phyloP scores from a whole-genome alignment of 2,113 vertebrate species.

The Zeus faber region DNA sequence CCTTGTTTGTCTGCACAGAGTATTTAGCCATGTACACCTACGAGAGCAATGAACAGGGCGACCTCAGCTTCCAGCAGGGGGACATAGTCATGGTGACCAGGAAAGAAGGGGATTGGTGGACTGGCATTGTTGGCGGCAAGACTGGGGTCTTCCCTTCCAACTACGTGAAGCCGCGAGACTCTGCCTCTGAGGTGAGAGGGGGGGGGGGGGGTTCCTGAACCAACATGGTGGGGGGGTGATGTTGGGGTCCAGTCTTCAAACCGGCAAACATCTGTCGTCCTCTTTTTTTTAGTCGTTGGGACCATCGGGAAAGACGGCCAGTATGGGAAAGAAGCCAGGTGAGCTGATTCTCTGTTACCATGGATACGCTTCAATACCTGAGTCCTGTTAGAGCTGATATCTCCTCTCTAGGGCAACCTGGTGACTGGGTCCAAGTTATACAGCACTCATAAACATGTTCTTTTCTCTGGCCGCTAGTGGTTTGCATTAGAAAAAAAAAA shows the following conservation, averaged over 20 bases:
- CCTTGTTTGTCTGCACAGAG: conserved; percentile 70
- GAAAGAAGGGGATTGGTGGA: conserved; percentile 99
- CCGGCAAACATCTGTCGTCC: neutral
- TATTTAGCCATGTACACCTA: conserved; percentile 98
- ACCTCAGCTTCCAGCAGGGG: conserved; percentile 97
- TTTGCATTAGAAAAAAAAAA: too few species aligned
- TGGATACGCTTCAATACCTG: too few species aligned
- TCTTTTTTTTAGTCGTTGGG: conserved; percentile 79
- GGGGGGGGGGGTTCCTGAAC: neutral
- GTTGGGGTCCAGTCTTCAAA: too few species aligned
- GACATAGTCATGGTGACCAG: conserved; percentile 94
- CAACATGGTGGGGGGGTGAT: too few species aligned
- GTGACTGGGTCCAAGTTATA: too few species aligned
- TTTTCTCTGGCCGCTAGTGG: too few species aligned
- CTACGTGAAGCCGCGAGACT: conserved; percentile 95
- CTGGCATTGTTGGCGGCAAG: conserved; percentile 87
- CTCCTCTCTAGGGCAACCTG: too few species aligned
- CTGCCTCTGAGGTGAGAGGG: conserved; percentile 83
- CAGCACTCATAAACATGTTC: too few species aligned
- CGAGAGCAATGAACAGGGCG: conserved; percentile 96
- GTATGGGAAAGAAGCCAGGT: conserved; percentile 98
- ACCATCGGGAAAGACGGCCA: conserved; percentile 91
- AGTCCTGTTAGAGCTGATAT: too few species aligned
- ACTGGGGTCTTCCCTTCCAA: conserved; percentile 97
- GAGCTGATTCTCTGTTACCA: conserved; percentile 30